Percentiles rank a stretch among this genome's conserved stretches.
Conservation (phyloP, 2,797 vertebrate species). For the Heliangelus exortis region DNA sequence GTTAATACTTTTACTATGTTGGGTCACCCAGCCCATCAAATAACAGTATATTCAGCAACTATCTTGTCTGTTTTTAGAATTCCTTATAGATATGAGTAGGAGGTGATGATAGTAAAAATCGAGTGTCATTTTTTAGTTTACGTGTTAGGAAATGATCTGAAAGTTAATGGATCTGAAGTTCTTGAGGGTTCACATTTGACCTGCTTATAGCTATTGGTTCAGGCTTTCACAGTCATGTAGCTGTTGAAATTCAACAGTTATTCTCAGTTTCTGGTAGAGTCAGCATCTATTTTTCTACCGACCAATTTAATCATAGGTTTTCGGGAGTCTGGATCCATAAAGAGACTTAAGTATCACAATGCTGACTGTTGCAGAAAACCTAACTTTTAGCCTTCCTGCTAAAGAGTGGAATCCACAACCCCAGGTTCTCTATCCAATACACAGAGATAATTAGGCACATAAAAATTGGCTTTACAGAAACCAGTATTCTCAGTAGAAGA, state of each 20-base stretch:
- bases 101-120: neutral
- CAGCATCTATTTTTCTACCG: slow-evolving; percentile 36
- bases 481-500: neutral
- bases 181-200: slow-evolving; percentile 25
- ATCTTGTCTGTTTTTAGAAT: fast-evolving
- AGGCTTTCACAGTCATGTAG: neutral
- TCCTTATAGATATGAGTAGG: neutral
- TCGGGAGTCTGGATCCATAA: neutral
- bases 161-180: slow-evolving; percentile 17
- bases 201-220: slow-evolving; percentile 21
- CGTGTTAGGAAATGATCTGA: neutral
- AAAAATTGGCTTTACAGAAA: neutral
- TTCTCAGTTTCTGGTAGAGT: slow-evolving; percentile 29
- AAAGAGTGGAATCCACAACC: neutral
- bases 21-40: neutral
- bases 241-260: slow-evolving; percentile 43
- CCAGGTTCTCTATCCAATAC: neutral
- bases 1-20: neutral
- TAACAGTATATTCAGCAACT: neutral
- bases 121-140: neutral
- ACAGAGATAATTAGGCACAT: neutral
- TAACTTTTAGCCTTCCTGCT: neutral
- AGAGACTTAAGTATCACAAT: neutral
- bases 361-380: neutral
- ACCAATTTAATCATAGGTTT: slow-evolving; percentile 17